Base-by-base conservation (phyloP, 2,888 invertebrate genomes). In the Ectemnius lituratus region DNA sequence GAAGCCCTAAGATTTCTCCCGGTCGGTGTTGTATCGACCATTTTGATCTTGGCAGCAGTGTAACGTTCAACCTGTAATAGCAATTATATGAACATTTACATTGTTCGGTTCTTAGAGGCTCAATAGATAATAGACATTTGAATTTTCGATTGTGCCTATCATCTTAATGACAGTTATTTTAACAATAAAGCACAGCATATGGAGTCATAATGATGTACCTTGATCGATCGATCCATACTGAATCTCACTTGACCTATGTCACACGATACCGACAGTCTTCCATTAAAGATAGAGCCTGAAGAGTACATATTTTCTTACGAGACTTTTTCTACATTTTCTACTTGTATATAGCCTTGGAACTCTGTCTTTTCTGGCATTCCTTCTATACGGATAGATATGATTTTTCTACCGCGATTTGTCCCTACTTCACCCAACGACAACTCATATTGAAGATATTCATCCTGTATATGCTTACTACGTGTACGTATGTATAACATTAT, bases 401-500 rank as follows among this genome's bases (percentile, higher is more conserved):
- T 16, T 65, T 64, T 57, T 62, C 52, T 67, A 27, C 59, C 61
- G 28, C 66, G 60, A 37, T 61, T 56, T 27, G 46, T 62, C 70
- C 62, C 18, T 66, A 60, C 56, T 52, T 61, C 45, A 47, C 64
- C 56, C 65, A 46, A 52, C 63, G 59, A 63, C 69, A 18, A 6
- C 67, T 56, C 65, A 13, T 62, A 49, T 64, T 76, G 67, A 70
- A 67, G 79, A 75, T 56, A 47, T 16, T 61, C 66, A 49, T 73
- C 61, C 71, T 71, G 64, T 76, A 49, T 74, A 68, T 59, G 27
- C 8, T 70, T 76, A 63, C 60, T 47, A 73, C 70, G 61, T 70
- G 71, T 73, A 81, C 67, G 82, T 82, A 82, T 78, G 73, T 79
- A 82, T 81, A 70, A 47, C 63, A 66, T 8, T 61, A 73, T 74